phyloP scores from a whole-genome alignment of 2,888 invertebrate species.

The Spilosoma lubricipeda region DNA sequence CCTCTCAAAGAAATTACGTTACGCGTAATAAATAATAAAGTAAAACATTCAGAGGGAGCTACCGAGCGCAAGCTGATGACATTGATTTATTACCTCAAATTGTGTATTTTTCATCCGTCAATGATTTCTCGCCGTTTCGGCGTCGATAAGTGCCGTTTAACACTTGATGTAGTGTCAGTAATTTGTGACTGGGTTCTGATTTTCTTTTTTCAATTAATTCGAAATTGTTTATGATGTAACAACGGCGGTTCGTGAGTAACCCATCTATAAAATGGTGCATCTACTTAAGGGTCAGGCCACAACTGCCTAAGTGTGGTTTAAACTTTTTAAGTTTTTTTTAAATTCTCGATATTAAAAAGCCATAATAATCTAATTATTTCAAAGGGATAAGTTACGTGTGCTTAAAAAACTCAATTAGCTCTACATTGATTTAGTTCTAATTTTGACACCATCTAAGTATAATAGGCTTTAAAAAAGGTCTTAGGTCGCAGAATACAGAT shows the following conservation, averaged over 20 bases:
- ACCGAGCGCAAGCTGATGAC: conserved; percentile 67
- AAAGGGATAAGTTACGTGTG: too few relatives aligned
- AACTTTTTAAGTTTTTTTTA: background rate
- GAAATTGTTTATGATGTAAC: conserved; percentile 80
- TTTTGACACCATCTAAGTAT: too few relatives aligned
- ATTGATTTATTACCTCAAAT: conserved; percentile 83
- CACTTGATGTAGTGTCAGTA: conserved; percentile 86
- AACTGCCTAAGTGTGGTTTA: conserved; percentile 23
- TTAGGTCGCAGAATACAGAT: too few relatives aligned
- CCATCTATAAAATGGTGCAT: conserved; percentile 56
- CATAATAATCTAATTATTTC: too few relatives aligned
- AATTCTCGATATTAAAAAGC: background rate
- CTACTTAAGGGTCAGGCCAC: conserved; percentile 54
- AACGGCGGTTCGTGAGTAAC: conserved; percentile 64
- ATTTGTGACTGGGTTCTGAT: conserved; percentile 79
- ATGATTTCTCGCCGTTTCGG: conserved; percentile 79
- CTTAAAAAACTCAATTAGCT: too few relatives aligned
- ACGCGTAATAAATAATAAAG: conserved; percentile 78
- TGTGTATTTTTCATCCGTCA: conserved; percentile 84
- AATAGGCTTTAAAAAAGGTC: too few relatives aligned
- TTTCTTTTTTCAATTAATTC: conserved; percentile 83
- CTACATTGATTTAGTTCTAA: too few relatives aligned
- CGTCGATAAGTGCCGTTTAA: conserved; percentile 84
- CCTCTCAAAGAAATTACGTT: conserved; percentile 71
- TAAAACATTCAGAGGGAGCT: conserved; percentile 72